Conservation (phyloP, 30 jellyfish, hydroid and myxozoan species). For the Pelagia noctiluca region DNA sequence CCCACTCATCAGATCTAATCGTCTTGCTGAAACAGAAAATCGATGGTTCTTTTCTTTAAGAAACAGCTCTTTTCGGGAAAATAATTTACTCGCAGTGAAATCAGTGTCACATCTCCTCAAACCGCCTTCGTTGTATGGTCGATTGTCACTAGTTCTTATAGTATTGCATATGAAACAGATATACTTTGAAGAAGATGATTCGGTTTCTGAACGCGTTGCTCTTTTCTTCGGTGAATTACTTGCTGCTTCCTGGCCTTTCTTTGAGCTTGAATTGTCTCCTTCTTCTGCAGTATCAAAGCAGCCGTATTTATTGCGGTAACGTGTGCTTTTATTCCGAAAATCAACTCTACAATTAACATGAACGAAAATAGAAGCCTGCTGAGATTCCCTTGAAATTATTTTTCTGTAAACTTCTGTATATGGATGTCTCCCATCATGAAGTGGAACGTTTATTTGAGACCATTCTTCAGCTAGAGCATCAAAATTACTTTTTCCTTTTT, state of each 20-base stretch:
- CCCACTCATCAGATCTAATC: constrained; percentile 11
- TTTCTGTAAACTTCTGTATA: constrained; percentile 7
- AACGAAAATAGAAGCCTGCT: not conserved
- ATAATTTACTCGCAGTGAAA: not conserved
- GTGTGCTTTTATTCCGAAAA: not conserved
- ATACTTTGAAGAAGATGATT: not conserved
- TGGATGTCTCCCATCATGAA: constrained; percentile 1
- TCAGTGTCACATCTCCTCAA: not conserved
- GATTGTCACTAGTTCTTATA: not conserved
- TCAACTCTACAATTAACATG: not conserved
- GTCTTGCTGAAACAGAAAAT: not conserved
- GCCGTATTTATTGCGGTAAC: not conserved
- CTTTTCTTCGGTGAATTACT: constrained; percentile 9
- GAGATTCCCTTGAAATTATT: not conserved
- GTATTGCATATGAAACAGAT: constrained; percentile 26
- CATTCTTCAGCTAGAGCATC: not conserved
- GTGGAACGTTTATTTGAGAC: constrained; percentile 6
- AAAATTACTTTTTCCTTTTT: not conserved
- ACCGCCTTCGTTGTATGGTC: constrained; percentile 34
- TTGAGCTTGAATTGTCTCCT: not conserved
- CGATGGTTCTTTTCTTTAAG: constrained; percentile 19
- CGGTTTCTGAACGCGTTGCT: not conserved
- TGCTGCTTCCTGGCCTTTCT: not conserved
- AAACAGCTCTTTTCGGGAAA: constrained; percentile 5
- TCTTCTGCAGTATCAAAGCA: not conserved